A percentile compares a stretch with the other conserved stretches of the same genome.
Conservation (phyloP, 2,113 vertebrate species). For the Lophura nycthemera region DNA sequence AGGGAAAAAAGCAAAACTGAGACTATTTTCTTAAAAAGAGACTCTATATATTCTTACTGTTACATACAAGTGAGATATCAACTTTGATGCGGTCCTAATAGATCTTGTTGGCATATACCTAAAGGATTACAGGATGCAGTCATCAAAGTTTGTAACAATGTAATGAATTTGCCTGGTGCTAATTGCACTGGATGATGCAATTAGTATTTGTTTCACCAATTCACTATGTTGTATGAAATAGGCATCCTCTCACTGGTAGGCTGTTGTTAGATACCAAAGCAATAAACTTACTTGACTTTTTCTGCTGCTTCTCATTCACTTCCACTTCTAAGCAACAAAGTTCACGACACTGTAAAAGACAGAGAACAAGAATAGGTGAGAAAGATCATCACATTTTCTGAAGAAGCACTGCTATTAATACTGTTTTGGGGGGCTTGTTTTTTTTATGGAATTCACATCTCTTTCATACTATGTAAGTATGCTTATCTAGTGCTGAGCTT, state of each 20-base stretch:
- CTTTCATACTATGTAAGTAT: not conserved
- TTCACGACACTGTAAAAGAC: conserved; percentile 76
- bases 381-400: not conserved
- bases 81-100: not conserved
- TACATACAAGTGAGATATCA: not conserved
- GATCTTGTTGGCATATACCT: not conserved
- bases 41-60: not conserved
- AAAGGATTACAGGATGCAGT: not conserved
- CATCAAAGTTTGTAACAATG: not conserved
- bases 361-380: not conserved
- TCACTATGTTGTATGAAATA: not conserved
- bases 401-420: not conserved
- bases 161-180: not conserved
- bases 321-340: conserved; percentile 78
- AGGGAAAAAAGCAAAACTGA: not conserved
- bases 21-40: not conserved
- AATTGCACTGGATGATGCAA: not conserved
- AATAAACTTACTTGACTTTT: conserved; percentile 68
- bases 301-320: conserved; percentile 59
- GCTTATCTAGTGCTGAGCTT: not conserved
- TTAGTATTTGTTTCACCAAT: not conserved
- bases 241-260: not conserved
- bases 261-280: not conserved
- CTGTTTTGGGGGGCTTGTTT: not conserved
- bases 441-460: not conserved